Conservation (phyloP, 2,113 vertebrate species). For the Ondatra zibethicus region DNA sequence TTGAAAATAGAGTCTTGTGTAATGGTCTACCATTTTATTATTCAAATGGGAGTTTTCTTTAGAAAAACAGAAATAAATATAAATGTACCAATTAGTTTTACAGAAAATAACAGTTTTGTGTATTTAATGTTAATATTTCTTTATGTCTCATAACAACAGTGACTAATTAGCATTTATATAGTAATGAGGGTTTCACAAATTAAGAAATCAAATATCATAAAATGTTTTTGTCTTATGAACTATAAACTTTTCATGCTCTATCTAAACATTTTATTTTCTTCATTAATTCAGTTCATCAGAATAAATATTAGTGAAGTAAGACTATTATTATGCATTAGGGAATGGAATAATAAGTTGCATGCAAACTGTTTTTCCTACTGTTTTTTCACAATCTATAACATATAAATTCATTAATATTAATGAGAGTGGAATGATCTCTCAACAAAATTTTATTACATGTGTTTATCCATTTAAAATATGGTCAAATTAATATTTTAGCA, state of each 20-base stretch:
- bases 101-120: neutral
- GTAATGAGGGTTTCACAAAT: neutral
- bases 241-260: neutral
- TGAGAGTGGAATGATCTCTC: constrained; percentile 71
- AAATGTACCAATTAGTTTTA: neutral
- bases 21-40: neutral
- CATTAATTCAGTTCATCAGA: neutral
- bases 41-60: neutral
- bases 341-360: neutral
- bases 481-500: constrained; percentile 72
- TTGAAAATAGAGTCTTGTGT: neutral
- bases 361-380: neutral
- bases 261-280: neutral
- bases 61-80: neutral
- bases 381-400: constrained; percentile 53
- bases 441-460: constrained; percentile 64
- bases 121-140: neutral
- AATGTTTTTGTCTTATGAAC: neutral
- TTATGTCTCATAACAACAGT: neutral
- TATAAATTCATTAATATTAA: constrained; percentile 70
- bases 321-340: neutral
- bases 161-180: neutral
- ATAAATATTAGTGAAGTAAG: neutral
- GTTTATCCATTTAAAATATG: constrained; percentile 67
- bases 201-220: neutral